phyloP scores from a whole-genome alignment of 1,140 invertebrate species.

The Drosophila mojavensis region DNA sequence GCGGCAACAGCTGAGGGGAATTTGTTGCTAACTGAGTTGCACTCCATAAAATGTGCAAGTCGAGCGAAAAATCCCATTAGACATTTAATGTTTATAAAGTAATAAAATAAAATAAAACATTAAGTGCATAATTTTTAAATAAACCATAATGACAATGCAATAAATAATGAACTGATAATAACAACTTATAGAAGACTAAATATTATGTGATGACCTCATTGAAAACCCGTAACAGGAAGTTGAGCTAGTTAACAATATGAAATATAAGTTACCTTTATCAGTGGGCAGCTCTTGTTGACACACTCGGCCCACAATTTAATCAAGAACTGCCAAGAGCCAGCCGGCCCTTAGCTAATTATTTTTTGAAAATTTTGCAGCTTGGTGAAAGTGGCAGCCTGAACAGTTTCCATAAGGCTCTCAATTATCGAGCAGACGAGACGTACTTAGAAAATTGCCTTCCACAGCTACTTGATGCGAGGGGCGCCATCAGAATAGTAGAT shows the following conservation, averaged over 20 bases:
- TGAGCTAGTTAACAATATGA: neutral
- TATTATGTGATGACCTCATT: constrained; percentile 4
- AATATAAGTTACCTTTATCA: constrained; percentile 9
- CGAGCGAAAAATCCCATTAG: constrained; percentile 37
- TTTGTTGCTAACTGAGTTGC: constrained; percentile 26
- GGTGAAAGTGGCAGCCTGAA: neutral
- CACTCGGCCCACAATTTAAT: neutral
- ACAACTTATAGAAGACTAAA: neutral
- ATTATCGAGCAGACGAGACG: constrained; percentile 3
- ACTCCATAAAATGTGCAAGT: constrained; percentile 68
- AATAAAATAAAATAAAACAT: constrained; percentile 17
- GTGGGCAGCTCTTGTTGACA: neutral
- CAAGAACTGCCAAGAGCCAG: constrained; percentile 1
- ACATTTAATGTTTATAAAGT: constrained; percentile 28
- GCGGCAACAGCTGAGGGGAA: constrained; percentile 15
- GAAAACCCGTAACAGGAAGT: neutral
- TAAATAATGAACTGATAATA: neutral
- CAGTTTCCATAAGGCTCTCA: constrained; percentile 4
- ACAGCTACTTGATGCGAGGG: neutral
- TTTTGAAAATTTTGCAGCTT: constrained; percentile 1
- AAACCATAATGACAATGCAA: neutral
- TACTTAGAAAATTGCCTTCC: constrained; percentile 16
- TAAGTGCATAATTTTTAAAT: constrained; percentile 10
- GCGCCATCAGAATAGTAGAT: neutral
- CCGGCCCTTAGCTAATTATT: constrained; percentile 16